Conservation (phyloP, 2,797 vertebrate genomes). For the Falco berigora region DNA sequence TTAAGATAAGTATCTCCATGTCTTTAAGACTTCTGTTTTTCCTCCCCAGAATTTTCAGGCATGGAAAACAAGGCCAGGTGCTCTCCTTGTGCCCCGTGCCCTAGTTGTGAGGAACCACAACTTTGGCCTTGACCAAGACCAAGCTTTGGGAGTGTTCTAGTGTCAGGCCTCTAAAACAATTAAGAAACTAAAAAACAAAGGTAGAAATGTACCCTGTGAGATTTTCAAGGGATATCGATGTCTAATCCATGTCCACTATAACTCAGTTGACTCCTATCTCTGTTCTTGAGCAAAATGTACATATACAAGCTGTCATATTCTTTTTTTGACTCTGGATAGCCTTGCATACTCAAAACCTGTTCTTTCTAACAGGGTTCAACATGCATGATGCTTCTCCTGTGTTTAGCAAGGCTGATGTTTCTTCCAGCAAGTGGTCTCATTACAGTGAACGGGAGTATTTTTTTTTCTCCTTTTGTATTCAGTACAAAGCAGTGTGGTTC, state of each 20-base stretch:
- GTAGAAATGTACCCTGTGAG: neutral
- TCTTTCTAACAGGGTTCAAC: neutral
- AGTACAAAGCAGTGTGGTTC: neutral
- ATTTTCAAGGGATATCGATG: neutral
- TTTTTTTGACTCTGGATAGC: neutral
- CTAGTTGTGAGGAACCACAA: neutral
- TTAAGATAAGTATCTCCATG: neutral
- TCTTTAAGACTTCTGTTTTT: neutral
- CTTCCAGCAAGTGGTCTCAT: neutral
- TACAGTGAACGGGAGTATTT: neutral
- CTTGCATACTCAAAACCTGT: neutral
- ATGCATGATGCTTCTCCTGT: neutral
- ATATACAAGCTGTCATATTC: neutral
- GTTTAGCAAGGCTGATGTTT: neutral
- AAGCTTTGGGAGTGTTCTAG: neutral
- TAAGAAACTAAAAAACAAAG: neutral
- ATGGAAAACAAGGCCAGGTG: neutral
- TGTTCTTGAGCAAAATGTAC: neutral
- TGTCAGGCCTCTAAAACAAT: neutral
- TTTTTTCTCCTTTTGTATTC: slow-evolving; percentile 22
- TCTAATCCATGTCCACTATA: neutral
- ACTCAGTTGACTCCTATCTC: neutral
- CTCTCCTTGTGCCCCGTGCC: neutral
- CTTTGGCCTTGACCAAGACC: neutral
- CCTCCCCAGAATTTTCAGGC: neutral